Evolutionary conservation across 2,113 vertebrate genomes (phyloP).

Genomic region (Grus americana): DNA sequence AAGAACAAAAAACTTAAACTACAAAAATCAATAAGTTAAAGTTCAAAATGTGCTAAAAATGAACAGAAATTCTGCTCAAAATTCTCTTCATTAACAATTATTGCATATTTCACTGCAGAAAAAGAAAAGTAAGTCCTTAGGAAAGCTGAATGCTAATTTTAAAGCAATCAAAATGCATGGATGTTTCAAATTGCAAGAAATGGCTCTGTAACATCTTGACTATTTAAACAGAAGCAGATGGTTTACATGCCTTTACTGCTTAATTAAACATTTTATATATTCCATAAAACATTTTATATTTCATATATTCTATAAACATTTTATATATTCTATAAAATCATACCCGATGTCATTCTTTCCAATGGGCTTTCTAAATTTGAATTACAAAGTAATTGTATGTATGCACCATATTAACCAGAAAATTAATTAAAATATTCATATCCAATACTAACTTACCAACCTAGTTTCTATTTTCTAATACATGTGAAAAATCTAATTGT

Average conservation of each 20-base stretch:
- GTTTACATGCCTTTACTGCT: constrained; percentile 23
- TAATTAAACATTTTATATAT: constrained; percentile 47
- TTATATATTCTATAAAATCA: background rate
- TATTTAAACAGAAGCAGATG: constrained; percentile 54
- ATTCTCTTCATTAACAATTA: constrained; percentile 4
- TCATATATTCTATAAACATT: background rate
- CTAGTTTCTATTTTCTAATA: background rate
- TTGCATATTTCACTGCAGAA: background rate
- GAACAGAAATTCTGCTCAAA: background rate
- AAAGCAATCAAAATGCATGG: constrained; percentile 30
- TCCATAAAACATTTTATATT: background rate
- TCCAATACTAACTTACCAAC: background rate
- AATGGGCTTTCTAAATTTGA: background rate
- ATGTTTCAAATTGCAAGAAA: constrained; percentile 32
- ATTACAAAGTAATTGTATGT: background rate
- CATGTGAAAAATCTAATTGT: background rate
- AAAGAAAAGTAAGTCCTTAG: background rate
- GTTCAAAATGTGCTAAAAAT: background rate
- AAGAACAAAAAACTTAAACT: background rate
- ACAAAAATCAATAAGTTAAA: background rate
- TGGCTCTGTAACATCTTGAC: constrained; percentile 21
- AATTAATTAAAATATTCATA: background rate
- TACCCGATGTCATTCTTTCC: background rate
- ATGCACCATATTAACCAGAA: background rate
- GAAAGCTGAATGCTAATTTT: constrained; percentile 30